Evolutionary conservation across 2,113 vertebrate genomes (phyloP).

Genomic region (Oceanites oceanicus): DNA sequence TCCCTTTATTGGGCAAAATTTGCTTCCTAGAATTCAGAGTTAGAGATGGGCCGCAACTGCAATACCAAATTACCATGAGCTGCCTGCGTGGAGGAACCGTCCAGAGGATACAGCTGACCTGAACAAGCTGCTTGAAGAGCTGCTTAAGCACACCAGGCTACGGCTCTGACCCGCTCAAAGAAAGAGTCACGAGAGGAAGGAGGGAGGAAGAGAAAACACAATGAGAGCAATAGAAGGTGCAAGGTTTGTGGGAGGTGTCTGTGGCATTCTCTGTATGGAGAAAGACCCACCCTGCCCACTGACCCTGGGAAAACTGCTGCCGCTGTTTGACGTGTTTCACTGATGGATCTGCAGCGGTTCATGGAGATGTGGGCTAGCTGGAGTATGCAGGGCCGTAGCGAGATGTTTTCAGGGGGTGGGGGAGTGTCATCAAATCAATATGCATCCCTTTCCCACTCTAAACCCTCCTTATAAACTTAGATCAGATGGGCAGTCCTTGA

Average conservation of each 20-base stretch:
- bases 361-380: neutral
- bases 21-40: conserved; percentile 20
- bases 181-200: neutral
- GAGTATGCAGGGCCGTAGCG: neutral
- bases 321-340: fast-evolving
- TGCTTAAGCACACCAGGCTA: neutral
- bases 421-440: neutral
- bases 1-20: conserved; percentile 21
- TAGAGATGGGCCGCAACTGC: neutral
- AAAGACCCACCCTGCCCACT: neutral
- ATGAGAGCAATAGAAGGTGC: neutral
- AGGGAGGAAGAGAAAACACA: neutral
- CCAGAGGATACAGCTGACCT: neutral
- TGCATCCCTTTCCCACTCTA: neutral
- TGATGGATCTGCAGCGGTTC: neutral
- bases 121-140: neutral
- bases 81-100: fast-evolving
- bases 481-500: neutral
- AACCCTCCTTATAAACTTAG: neutral
- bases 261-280: neutral
- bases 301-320: neutral
- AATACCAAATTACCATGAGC: neutral
- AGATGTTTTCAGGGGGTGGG: neutral
- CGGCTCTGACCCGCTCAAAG: neutral
- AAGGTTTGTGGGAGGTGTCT: neutral